Evolutionary conservation across 2,797 vertebrate species (phyloP), one percentile per base, ranked within the genome.

Genomic region (Periophthalmus magnuspinnatus): DNA sequence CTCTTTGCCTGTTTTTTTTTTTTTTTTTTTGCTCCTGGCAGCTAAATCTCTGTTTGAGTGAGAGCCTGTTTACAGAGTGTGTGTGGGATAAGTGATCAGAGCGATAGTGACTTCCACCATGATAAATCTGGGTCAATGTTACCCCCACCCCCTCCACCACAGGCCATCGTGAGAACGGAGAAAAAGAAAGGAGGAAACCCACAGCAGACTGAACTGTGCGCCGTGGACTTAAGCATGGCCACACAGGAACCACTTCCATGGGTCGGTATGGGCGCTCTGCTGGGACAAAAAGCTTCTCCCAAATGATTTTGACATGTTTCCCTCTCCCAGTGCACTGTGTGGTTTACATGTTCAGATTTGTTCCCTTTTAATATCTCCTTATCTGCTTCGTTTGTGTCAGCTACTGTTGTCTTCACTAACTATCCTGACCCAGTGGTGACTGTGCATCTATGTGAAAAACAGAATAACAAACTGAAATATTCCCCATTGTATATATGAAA

Each of bases 81-180:
- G 83, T 87, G 90, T 90, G 84, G 69, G 77, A 71, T 84, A 89
- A 91, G 85, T 93, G 91, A 93, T 91, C 87, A 86, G 88, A 94
- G 87, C 85, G 86, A 93, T 92, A 89, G 89, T 92, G 92, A 93
- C 92, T 92, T 90, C 83, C 84, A 90, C 88, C 91, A 83, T 93
- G 91, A 94, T 86, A 91, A 94, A 94, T 91, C 88, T 94, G 93
- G 92, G 94, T 93, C 93, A 94, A 81, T 92, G 87, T 93, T 91
- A 92, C 91, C 89, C 90, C 89, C 86, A 86, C 82, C 91, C 91
- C 92, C 90, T 91, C 87, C 89, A 93, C 91, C 89, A 91, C 92
- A 93, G 92, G 90, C 90, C 86, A 88, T 78, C 84, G 91, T 91
- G 89, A 90, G 88, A 90, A 90, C 84, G 87, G 78, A 69, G 82